Percentiles rank a stretch among this genome's conserved stretches.
Evolutionary conservation across 2,113 vertebrate species (phyloP).

Genomic region (Pandion haliaetus): DNA sequence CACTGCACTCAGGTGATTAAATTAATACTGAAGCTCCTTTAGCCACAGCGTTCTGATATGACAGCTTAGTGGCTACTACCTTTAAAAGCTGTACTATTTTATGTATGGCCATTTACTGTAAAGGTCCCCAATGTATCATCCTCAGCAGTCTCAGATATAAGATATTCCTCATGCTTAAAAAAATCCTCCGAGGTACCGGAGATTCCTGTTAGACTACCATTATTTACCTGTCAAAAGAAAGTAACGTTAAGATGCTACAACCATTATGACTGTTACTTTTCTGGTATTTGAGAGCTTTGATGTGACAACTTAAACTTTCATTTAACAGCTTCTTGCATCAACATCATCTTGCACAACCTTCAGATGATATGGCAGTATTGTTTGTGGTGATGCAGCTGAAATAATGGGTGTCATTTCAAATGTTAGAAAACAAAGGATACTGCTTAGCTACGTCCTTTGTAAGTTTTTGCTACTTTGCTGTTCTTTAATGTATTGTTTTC

Average conservation of each 20-base stretch:
- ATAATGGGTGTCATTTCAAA: neutral
- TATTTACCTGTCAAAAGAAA: neutral
- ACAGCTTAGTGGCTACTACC: neutral
- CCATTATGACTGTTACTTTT: neutral
- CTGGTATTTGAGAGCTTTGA: neutral
- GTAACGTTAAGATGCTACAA: neutral
- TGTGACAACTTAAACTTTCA: neutral
- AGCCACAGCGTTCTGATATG: neutral
- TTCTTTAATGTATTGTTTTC: neutral
- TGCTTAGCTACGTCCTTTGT: neutral
- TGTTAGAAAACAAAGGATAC: neutral
- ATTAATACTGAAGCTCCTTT: neutral
- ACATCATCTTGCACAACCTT: neutral
- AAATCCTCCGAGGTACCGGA: fast-evolving
- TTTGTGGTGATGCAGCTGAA: neutral
- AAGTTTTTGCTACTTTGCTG: neutral
- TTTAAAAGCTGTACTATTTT: neutral
- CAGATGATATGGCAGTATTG: neutral
- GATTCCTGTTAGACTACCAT: neutral
- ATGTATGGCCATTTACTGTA: neutral
- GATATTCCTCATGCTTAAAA: neutral
- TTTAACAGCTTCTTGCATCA: neutral
- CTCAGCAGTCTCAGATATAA: neutral
- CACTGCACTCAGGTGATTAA: neutral
- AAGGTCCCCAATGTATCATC: neutral